These are phyloP conservation scores for Hiodon alosoides DNA, from an alignment of 2,113 vertebrate species.

Conservation along the genomic window DNA sequence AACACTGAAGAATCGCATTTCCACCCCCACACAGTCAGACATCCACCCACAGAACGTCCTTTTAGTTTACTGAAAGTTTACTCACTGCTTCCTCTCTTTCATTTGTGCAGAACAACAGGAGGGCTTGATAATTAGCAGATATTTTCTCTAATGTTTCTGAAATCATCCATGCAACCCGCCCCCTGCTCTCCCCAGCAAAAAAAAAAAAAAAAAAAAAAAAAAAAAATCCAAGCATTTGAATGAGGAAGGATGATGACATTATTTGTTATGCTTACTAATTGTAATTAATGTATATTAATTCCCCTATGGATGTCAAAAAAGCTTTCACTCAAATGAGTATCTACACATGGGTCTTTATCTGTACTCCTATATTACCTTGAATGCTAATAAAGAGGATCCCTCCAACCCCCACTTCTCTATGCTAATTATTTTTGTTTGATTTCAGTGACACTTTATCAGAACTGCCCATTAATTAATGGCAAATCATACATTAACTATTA, in stretches of 20 bases:
- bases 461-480: conserved; percentile 67
- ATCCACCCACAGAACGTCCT: no score
- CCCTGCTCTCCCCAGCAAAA: conserved; percentile 17
- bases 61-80: no score
- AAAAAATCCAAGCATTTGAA: conserved; percentile 44
- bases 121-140: conserved; percentile 19
- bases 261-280: conserved; percentile 65
- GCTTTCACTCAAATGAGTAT: conserved; percentile 66
- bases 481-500: conserved; percentile 70
- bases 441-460: conserved; percentile 68
- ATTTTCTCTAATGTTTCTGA: conserved; percentile 18
- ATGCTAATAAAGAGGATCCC: conserved; percentile 62
- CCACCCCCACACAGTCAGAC: no score
- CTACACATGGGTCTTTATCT: conserved; percentile 63
- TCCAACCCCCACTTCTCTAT: conserved; percentile 62
- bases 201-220: conserved; percentile 42
- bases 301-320: conserved; percentile 63
- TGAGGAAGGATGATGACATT: conserved; percentile 60
- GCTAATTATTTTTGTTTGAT: conserved; percentile 73
- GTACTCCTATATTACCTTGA: conserved; percentile 62
- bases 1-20: no score
- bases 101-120: conserved; percentile 14
- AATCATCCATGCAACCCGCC: conserved; percentile 14
- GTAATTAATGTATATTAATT: conserved; percentile 68
- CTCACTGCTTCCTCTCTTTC: background rate